Evolutionary conservation across 2,888 invertebrate genomes (phyloP), one percentile per base, ranked within the genome.

Genomic region (Drosophila koepferae): DNA sequence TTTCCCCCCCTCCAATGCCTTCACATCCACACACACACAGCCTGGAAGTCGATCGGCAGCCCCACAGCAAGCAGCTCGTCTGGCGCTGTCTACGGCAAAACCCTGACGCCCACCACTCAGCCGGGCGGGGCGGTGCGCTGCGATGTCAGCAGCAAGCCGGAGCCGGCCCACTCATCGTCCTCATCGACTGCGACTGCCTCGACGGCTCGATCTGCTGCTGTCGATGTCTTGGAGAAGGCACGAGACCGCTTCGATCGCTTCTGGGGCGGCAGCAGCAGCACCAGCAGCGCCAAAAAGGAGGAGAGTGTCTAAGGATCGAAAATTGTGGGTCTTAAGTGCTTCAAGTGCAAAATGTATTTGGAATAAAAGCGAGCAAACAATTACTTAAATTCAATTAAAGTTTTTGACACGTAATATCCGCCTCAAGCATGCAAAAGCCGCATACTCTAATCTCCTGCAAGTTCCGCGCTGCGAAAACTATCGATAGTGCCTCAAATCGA

Each of bases 171-270:
- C 48, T 78, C 86, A 59, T 77, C 84, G 54, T 76, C 86, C n/a
- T 77, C 90, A 60, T 82, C 90, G 63, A 89, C 90, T 61, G 84
- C 86, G 46, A 91, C 91, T 46, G 80, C 90, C 61, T 80, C 91
- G 40, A 90, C 92, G 66, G 91, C 90, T 63, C 90, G 92, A 61
- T 90, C 86, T 66, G 90, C 92, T 56, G 96, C 96, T 43, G 94
- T 95, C 64, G 96, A 97, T 91, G 96, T 97, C 73, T 94, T 97
- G 79, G 97, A 97, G 92, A 95, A 96, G 92, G 97, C 97, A 86
- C 95, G 97, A 85, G 96, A 96, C 92, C 95, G 97, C 86, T 97
- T 97, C 92, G 97, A 97, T 93, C 96, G 96, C 91, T 97, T 97
- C 93, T 97, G 97, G 97, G 96, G 96, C 89, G 95, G 66, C 71